These are phyloP conservation scores for Hyaena hyaena DNA, from an alignment of 2,113 vertebrate species.

Conservation along the genomic window DNA sequence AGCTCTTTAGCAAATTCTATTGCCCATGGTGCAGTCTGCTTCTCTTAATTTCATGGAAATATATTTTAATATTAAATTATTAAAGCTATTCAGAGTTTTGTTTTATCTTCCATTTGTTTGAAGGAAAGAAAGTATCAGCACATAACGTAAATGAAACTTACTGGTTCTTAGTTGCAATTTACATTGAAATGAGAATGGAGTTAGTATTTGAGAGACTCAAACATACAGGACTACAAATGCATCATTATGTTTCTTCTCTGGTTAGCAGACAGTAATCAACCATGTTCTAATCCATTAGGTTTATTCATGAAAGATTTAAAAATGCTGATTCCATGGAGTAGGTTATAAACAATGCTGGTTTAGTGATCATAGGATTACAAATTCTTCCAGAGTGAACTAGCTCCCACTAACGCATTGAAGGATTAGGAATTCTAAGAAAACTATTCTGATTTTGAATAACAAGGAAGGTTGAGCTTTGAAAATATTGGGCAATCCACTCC, in stretches of 20 bases:
- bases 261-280: constrained; percentile 1
- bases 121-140: constrained; percentile 69
- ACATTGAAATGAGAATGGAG: not conserved
- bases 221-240: not conserved
- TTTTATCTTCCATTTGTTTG: constrained; percentile 72
- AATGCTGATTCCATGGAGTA: constrained; percentile 76
- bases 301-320: constrained; percentile 68
- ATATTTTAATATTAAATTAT: constrained; percentile 76
- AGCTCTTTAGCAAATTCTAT: constrained; percentile 60
- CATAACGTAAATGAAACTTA: constrained; percentile 66
- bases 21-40: constrained; percentile 72
- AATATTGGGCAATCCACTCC: not conserved
- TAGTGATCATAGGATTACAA: constrained; percentile 63
- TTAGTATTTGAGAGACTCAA: not conserved
- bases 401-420: not conserved
- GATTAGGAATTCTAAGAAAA: constrained; percentile 36
- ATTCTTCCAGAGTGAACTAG: constrained; percentile 63
- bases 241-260: not conserved
- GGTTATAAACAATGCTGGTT: constrained; percentile 65
- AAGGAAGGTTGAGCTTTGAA: not conserved
- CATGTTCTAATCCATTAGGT: constrained; percentile 73
- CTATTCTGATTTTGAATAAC: not conserved
- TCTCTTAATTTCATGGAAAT: constrained; percentile 75
- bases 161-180: not conserved
- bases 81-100: constrained; percentile 72